Evolutionary conservation across 2,113 vertebrate species (phyloP).

Genomic region (Tonatia bakeri): DNA sequence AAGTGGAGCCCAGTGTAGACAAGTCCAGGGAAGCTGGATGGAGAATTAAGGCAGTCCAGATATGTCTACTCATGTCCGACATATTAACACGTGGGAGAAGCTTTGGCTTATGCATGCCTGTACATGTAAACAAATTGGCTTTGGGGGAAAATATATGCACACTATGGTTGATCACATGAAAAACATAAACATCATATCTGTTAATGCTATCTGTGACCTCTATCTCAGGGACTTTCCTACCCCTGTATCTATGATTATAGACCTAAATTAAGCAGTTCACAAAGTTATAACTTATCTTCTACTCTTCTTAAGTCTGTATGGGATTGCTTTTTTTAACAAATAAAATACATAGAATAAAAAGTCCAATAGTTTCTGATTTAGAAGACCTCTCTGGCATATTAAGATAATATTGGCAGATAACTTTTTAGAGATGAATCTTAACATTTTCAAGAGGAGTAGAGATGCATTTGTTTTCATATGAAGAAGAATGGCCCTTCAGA

Average conservation of each 20-base stretch:
- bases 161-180: neutral
- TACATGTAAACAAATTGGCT: neutral
- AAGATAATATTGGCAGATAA: conserved; percentile 54
- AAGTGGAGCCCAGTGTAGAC: neutral
- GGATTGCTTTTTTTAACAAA: conserved; percentile 38
- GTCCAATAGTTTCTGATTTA: conserved; percentile 32
- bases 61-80: neutral
- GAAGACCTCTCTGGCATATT: neutral
- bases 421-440: conserved; percentile 58
- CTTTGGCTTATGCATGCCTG: neutral
- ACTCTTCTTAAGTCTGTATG: neutral
- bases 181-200: neutral
- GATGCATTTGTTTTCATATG: conserved; percentile 61
- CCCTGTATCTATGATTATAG: neutral
- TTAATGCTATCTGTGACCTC: neutral
- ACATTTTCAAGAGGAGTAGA: conserved; percentile 36
- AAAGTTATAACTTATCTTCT: neutral
- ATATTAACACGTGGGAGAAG: neutral
- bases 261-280: neutral
- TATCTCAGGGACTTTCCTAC: neutral
- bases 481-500: conserved; percentile 63
- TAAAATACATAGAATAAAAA: conserved; percentile 14
- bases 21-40: neutral
- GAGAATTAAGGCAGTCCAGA: neutral
- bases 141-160: neutral